Conservation (phyloP, 2,113 vertebrate species). For the Eudorcas thomsonii region DNA sequence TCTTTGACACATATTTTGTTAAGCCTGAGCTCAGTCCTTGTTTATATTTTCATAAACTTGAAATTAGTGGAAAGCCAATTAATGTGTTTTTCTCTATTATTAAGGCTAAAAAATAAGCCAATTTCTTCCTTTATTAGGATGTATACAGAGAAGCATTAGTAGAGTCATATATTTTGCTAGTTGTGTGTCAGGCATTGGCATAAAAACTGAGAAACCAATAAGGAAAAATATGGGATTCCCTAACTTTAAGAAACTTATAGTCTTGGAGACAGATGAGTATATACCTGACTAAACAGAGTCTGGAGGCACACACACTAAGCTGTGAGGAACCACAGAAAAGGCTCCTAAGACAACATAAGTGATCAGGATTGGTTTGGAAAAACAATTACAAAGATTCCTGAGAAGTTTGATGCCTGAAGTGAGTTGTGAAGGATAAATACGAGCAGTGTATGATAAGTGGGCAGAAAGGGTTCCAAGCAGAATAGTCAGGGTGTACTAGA, state of each 20-base stretch:
- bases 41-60: not conserved
- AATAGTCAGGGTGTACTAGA: not conserved
- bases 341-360: not conserved
- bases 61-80: not conserved
- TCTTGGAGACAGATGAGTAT: not conserved
- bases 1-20: conserved; percentile 7
- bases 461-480: not conserved
- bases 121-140: not conserved
- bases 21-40: not conserved
- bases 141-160: not conserved
- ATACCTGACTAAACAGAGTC: not conserved
- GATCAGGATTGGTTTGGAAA: not conserved
- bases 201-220: not conserved
- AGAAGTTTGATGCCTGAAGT: not conserved
- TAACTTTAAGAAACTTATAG: not conserved
- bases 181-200: not conserved
- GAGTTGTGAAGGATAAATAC: not conserved
- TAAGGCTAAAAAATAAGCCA: not conserved
- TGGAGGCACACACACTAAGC: not conserved
- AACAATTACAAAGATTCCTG: not conserved
- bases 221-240: not conserved
- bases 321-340: not conserved
- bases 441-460: not conserved
- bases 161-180: not conserved
- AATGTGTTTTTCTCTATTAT: not conserved